phyloP scores from a whole-genome alignment of 2,113 vertebrate genomes.

The Mohoua ochrocephala region DNA sequence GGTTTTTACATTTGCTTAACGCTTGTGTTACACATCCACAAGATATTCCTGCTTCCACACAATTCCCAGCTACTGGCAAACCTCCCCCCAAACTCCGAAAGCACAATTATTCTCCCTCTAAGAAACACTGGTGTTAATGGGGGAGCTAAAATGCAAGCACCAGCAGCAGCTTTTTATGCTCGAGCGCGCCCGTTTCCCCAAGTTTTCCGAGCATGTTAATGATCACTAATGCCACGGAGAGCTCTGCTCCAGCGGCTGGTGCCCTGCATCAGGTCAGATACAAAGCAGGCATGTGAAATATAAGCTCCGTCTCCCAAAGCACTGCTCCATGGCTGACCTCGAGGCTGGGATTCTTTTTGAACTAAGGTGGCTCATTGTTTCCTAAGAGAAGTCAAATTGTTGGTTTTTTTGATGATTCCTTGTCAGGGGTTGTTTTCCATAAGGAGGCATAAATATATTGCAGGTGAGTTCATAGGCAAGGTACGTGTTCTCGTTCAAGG shows the following conservation, averaged over 20 bases:
- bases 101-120: not conserved
- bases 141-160: not conserved
- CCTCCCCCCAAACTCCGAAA: not conserved
- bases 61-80: not conserved
- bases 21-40: not conserved
- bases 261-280: not conserved
- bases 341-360: slow-evolving; percentile 1
- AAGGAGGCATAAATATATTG: not conserved
- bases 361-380: not conserved
- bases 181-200: not conserved
- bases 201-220: slow-evolving; percentile 6
- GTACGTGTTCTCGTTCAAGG: accelerated
- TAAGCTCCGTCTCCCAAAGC: not conserved
- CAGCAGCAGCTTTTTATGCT: not conserved
- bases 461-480: not conserved
- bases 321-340: not conserved
- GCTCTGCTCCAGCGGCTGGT: not conserved
- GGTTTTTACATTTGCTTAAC: not conserved
- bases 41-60: not conserved
- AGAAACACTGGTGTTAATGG: not conserved
- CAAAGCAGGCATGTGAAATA: not conserved
- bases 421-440: not conserved
- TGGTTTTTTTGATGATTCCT: not conserved
- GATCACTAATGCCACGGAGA: not conserved
- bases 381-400: not conserved